phyloP scores from a whole-genome alignment of 2,888 invertebrate species.

The Caenorhabditis sp. region DNA sequence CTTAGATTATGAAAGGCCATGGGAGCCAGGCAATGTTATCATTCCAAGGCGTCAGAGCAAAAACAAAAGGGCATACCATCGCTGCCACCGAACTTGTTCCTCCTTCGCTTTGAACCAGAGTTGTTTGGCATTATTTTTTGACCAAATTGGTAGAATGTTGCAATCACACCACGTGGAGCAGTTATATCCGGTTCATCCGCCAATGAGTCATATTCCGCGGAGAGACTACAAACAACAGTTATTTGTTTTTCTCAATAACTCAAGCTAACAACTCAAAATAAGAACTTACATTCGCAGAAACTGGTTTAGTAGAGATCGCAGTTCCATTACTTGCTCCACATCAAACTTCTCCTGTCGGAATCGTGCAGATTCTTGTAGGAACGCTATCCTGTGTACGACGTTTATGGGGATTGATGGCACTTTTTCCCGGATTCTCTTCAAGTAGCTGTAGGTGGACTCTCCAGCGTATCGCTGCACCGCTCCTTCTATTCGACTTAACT shows the following conservation, averaged over 20 bases:
- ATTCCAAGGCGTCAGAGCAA: not conserved
- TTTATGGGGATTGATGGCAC: slow-evolving; percentile 65
- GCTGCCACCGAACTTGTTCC: slow-evolving; percentile 72
- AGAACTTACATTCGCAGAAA: slow-evolving; percentile 71
- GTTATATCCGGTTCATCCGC: slow-evolving; percentile 54
- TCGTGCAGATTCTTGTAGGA: slow-evolving; percentile 69
- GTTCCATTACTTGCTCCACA: slow-evolving; percentile 68
- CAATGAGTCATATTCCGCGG: slow-evolving; percentile 56
- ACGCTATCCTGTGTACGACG: slow-evolving; percentile 70
- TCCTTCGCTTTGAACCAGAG: slow-evolving; percentile 55
- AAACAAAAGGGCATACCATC: slow-evolving; percentile 61
- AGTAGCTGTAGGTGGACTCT: slow-evolving; percentile 75
- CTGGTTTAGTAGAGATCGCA: slow-evolving; percentile 66
- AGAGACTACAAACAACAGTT: slow-evolving; percentile 31
- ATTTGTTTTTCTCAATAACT: not conserved
- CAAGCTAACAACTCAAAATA: too few relatives aligned
- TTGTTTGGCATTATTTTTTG: slow-evolving; percentile 63
- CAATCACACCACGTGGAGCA: slow-evolving; percentile 56
- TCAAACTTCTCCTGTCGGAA: slow-evolving; percentile 71
- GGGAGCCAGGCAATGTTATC: slow-evolving; percentile 10
- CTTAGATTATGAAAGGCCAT: slow-evolving; percentile 2
- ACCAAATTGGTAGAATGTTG: slow-evolving; percentile 60
- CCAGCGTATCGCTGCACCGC: slow-evolving; percentile 72
- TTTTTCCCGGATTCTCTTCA: slow-evolving; percentile 69
- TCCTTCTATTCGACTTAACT: slow-evolving; percentile 73